These are phyloP conservation scores for Rhysida immarginata DNA, from an alignment of 1,140 invertebrate genomes.

Conservation along the genomic window DNA sequence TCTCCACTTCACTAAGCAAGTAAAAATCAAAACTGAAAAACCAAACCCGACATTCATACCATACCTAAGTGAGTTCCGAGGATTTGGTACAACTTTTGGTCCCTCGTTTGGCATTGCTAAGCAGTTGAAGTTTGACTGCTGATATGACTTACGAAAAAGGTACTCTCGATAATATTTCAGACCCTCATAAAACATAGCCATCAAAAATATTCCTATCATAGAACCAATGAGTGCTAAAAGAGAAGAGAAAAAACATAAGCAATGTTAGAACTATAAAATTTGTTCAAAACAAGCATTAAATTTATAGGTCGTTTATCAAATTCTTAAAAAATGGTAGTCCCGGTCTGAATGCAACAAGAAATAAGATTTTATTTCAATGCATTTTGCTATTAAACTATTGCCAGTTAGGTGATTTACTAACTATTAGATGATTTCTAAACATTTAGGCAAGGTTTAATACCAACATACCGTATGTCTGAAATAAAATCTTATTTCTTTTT, in stretches of 20 bases:
- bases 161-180: slow-evolving; percentile 61
- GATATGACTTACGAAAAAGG: background rate
- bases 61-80: background rate
- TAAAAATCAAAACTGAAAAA: too few species aligned
- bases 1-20: too few species aligned
- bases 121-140: background rate
- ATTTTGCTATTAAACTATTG: too few species aligned
- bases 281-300: background rate
- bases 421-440: too few species aligned
- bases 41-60: too few species aligned
- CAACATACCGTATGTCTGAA: too few species aligned
- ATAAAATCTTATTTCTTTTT: too few species aligned
- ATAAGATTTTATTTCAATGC: too few species aligned
- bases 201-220: slow-evolving; percentile 66
- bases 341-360: background rate
- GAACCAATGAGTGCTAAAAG: slow-evolving; percentile 53
- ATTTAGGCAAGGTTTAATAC: too few species aligned
- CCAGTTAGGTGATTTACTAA: too few species aligned
- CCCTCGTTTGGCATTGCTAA: background rate
- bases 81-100: background rate
- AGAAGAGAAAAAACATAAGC: slow-evolving; percentile 8
- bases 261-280: background rate
- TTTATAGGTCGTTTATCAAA: background rate
- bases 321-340: background rate
- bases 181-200: slow-evolving; percentile 75